A percentile compares a stretch with the other conserved stretches of the same genome.
phyloP scores from a whole-genome alignment of 2,888 invertebrate genomes.

The Drosophila colorata region DNA sequence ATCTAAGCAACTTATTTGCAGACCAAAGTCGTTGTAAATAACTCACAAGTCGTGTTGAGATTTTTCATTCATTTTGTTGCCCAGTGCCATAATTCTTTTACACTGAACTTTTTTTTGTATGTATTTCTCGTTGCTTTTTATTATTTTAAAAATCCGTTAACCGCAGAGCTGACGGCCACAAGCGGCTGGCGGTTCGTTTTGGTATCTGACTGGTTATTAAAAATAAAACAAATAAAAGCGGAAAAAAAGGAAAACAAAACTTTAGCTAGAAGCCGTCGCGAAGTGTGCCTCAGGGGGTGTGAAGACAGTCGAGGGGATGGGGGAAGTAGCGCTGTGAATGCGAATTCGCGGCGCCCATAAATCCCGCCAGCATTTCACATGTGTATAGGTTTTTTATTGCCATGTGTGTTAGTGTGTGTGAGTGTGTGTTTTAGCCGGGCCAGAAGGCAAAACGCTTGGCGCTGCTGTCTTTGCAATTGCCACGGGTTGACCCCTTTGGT shows the following conservation, averaged over 20 bases:
- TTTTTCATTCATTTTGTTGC: constrained; percentile 13
- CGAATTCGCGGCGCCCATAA: constrained; percentile 68
- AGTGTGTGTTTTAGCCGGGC: constrained; percentile 24
- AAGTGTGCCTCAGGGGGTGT: neutral
- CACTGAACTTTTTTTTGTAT: constrained; percentile 38
- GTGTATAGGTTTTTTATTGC: constrained; percentile 78
- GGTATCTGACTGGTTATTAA: constrained; percentile 74
- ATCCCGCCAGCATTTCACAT: constrained; percentile 74
- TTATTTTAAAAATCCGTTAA: constrained; percentile 61
- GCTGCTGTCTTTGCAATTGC: constrained; percentile 64
- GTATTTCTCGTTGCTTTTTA: constrained; percentile 33
- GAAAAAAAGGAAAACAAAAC: constrained; percentile 42
- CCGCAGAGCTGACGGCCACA: constrained; percentile 65
- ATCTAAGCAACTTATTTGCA: neutral
- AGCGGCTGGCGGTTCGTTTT: constrained; percentile 52
- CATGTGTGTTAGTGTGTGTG: constrained; percentile 36
- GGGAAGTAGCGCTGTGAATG: constrained; percentile 34
- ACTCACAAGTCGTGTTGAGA: neutral
- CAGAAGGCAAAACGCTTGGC: constrained; percentile 47
- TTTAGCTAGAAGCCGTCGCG: constrained; percentile 32
- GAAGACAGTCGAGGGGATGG: neutral
- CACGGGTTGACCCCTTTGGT: constrained; percentile 50
- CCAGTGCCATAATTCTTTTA: constrained; percentile 49
- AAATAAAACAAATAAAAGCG: constrained; percentile 49
- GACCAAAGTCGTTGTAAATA: neutral